Conservation (phyloP, 2,113 vertebrate species). For the Lamprotornis superbus region DNA sequence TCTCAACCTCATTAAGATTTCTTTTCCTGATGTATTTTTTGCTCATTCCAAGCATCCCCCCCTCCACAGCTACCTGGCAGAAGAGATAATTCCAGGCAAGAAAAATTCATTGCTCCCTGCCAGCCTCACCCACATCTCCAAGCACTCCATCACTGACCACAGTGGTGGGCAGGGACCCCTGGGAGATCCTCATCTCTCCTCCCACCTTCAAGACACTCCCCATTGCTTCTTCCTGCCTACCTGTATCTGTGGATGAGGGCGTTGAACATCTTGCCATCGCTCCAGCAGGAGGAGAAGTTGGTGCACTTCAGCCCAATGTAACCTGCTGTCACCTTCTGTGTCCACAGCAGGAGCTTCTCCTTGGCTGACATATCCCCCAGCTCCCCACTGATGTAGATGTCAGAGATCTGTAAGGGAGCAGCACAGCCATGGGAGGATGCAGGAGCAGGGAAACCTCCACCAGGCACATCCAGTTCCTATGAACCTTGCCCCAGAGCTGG, state of each 20-base stretch:
- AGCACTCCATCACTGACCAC: background rate
- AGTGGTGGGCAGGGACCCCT: rapidly evolving
- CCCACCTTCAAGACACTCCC: background rate
- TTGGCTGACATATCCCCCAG: constrained; percentile 96
- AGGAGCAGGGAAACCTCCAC: background rate
- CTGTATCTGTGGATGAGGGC: constrained; percentile 97
- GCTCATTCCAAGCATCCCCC: background rate
- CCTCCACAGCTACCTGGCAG: background rate
- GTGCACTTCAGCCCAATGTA: constrained; percentile 91
- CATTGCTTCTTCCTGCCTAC: constrained; percentile 48
- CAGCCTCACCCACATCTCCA: background rate
- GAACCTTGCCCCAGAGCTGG: background rate
- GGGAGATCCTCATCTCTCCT: background rate
- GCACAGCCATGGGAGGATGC: background rate
- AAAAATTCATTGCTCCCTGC: background rate
- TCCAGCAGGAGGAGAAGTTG: constrained; percentile 98
- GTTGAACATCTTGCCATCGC: constrained; percentile 97
- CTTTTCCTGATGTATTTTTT: background rate
- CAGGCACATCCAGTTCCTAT: rapidly evolving
- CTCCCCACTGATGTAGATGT: constrained; percentile 97
- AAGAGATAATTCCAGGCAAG: background rate
- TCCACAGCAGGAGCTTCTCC: constrained; percentile 96
- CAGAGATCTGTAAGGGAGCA: constrained; percentile 84
- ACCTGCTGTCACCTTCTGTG: constrained; percentile 90
- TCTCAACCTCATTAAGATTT: background rate